Conservation (phyloP, 37 sponge, comb jelly and placozoan genomes). For the Spongilla lacustris region DNA sequence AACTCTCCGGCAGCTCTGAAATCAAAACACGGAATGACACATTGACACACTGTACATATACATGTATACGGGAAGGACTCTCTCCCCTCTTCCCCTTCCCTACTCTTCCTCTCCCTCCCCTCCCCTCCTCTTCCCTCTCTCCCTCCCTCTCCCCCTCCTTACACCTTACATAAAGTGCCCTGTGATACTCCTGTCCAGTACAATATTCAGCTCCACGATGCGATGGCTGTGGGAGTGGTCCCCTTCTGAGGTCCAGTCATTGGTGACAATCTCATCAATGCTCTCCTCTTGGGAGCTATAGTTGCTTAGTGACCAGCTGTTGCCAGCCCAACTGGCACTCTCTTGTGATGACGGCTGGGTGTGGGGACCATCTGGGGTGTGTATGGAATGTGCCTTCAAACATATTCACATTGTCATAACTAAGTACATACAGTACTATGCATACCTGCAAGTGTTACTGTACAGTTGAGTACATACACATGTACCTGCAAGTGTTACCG, state of each 20-base stretch:
- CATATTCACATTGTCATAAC: background rate
- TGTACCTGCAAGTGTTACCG: too few relatives aligned
- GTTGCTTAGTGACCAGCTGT: conserved; percentile 25
- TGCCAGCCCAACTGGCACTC: conserved; percentile 4
- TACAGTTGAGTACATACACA: too few relatives aligned
- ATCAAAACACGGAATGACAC: background rate
- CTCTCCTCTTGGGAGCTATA: conserved; percentile 72
- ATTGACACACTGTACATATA: background rate
- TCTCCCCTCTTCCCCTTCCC: too few relatives aligned
- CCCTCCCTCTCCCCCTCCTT: too few relatives aligned
- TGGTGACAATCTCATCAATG: conserved; percentile 31
- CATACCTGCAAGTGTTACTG: too few relatives aligned
- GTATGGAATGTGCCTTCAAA: background rate
- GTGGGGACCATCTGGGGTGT: conserved; percentile 2
- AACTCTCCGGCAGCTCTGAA: conserved; percentile 71
- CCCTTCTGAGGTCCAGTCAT: background rate
- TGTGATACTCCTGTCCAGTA: background rate
- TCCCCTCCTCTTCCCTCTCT: too few relatives aligned
- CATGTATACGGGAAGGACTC: background rate
- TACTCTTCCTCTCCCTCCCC: too few relatives aligned
- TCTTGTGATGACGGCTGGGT: conserved; percentile 40
- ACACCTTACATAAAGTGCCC: conserved; percentile 43
- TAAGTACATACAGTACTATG: too few relatives aligned
- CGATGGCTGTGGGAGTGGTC: conserved; percentile 15
- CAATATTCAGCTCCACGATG: conserved; percentile 21